Evolutionary conservation across 1,140 invertebrate species (phyloP).

Genomic region (Penaeus vannamei): DNA sequence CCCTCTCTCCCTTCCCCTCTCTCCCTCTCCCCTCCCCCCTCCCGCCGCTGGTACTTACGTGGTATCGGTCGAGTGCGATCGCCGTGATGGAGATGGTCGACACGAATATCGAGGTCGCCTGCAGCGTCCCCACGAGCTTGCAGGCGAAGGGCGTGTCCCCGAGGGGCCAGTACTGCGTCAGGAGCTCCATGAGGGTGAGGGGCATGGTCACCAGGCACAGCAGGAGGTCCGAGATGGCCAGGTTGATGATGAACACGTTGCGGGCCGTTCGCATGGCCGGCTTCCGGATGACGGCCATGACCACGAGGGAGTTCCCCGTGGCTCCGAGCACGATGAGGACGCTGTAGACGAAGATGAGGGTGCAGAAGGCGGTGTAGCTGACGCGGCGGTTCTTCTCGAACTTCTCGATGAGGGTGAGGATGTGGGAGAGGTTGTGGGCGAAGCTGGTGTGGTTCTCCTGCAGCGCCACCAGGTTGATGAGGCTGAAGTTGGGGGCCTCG

Average conservation of each 20-base stretch:
- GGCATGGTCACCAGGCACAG: constrained; percentile 92
- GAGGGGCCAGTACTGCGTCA: constrained; percentile 83
- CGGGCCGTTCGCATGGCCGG: constrained; percentile 87
- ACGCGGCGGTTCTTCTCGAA: constrained; percentile 77
- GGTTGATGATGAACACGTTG: constrained; percentile 91
- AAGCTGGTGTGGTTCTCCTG: constrained; percentile 34
- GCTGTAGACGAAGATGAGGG: constrained; percentile 80
- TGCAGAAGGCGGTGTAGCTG: constrained; percentile 77
- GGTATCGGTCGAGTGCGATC: no score
- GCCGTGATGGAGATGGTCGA: constrained; percentile 75
- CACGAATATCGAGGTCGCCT: constrained; percentile 89
- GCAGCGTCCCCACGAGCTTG: constrained; percentile 85
- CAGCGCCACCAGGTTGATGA: background rate
- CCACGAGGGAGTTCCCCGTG: constrained; percentile 85
- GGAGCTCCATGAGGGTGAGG: constrained; percentile 85
- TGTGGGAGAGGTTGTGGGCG: constrained; percentile 48
- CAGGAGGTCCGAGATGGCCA: constrained; percentile 90
- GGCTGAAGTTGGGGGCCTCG: background rate
- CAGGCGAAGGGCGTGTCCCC: constrained; percentile 80
- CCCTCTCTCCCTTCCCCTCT: no score
- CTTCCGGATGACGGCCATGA: constrained; percentile 83
- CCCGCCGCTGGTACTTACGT: no score
- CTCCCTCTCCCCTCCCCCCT: no score
- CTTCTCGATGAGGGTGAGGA: constrained; percentile 62
- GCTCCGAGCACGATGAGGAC: constrained; percentile 84